Base-by-base conservation (phyloP, 1,140 invertebrate genomes). In the Drosophila takahashii region DNA sequence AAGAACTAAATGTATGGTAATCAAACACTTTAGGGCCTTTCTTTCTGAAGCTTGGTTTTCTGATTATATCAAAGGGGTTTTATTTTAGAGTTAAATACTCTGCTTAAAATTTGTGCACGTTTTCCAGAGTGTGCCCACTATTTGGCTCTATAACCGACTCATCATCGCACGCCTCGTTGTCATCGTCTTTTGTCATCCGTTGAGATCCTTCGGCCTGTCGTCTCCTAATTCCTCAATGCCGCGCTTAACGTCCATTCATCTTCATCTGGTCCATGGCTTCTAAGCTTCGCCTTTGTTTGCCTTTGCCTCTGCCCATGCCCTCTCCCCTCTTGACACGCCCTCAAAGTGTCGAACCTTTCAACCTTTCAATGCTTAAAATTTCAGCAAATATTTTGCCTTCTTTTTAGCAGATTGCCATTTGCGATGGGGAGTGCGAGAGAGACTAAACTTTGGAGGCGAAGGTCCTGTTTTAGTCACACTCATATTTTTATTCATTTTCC, bases 331-430 rank as follows among this genome's bases (percentile, higher is more conserved):
- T 41, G 15, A 44, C 15, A 18, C 42, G 59, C 61, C 51, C 16
- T 39, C 42, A 37, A 69, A 37, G 57, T 58, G 76, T 70, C 57
- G 67, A 77, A 77, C 54, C 74, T 59, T 80, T 80, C 69, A 85
- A 75, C 78, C 81, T 86, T 85, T 86, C 75, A 85, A 67, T 85
- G 75, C 78, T 86, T 66, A 66, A 77, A 86, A 81, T 86, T 85
- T 61, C 47, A 62, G 81, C 72, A 85, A 85, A 85, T 72, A 78
- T 85, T 66, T 81, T 77, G 54, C 41, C 66, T 77, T 59, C 70
- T 51, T 51, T 51, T 58, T 52, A 41, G 27, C 45, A 37, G 54
- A 44, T 41, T 67, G 39, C 32, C 42, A 37, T 52, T 41, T 26
- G 18, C n/a, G n/a, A n/a, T 2, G 29, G 56, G 3, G 3, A 9